phyloP scores from a whole-genome alignment of 2,888 invertebrate species.

The Melieria omissa region DNA sequence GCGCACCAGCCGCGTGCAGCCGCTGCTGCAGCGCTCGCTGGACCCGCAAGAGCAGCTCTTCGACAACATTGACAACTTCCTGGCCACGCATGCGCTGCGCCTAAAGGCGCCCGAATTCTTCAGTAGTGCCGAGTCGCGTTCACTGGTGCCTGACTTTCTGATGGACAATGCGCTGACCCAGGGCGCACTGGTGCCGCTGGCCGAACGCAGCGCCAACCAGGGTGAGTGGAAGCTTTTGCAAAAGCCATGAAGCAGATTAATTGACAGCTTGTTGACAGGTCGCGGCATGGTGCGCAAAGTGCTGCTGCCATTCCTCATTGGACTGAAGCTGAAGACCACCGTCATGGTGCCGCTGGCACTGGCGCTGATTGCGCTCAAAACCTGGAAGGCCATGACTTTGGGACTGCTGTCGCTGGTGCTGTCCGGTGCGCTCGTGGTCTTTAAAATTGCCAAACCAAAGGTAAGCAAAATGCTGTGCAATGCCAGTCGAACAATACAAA shows the following conservation, averaged over 20 bases:
- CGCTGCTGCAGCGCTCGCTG: constrained; percentile 61
- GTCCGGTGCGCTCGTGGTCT: constrained; percentile 86
- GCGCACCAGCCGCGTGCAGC: constrained; percentile 69
- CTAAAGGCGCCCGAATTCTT: constrained; percentile 79
- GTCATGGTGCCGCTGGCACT: constrained; percentile 84
- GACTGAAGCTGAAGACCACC: constrained; percentile 87
- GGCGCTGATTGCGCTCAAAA: constrained; percentile 85
- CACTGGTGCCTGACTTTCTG: constrained; percentile 60
- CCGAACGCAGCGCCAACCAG: constrained; percentile 68
- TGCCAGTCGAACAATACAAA: not conserved
- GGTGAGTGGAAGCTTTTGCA: constrained; percentile 47
- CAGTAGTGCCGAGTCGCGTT: constrained; percentile 62
- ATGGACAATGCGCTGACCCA: constrained; percentile 70
- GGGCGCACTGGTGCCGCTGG: constrained; percentile 77
- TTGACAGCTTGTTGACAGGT: constrained; percentile 68
- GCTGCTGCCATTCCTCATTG: constrained; percentile 85
- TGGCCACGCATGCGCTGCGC: constrained; percentile 80
- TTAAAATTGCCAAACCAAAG: constrained; percentile 88
- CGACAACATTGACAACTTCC: constrained; percentile 79
- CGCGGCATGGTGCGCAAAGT: constrained; percentile 86
- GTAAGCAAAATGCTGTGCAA: constrained; percentile 56
- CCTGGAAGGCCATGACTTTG: constrained; percentile 89
- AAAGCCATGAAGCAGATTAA: not conserved
- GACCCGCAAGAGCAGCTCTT: constrained; percentile 69
- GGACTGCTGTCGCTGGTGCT: constrained; percentile 85